Percentiles rank a stretch among this genome's conserved stretches.
Evolutionary conservation across 64 coral and sea anemone genomes (phyloP).

Genomic region (Pocillopora damicornis): DNA sequence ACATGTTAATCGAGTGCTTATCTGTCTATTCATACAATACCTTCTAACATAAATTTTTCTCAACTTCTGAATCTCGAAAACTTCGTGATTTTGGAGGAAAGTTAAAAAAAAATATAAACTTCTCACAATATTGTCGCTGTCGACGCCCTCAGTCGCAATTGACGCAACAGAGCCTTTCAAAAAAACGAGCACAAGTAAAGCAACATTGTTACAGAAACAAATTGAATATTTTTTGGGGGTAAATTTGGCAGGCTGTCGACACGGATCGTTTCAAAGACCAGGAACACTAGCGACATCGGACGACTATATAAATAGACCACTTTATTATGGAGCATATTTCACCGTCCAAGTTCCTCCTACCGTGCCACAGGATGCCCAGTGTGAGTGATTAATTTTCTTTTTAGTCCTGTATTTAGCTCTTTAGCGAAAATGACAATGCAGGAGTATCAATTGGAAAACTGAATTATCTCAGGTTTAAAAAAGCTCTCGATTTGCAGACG

Average conservation of each 20-base stretch:
- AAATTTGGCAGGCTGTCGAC: conserved; percentile 52
- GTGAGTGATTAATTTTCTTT: conserved; percentile 9
- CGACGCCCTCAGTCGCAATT: too few relatives aligned
- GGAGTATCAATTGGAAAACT: too few relatives aligned
- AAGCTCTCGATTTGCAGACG: too few relatives aligned
- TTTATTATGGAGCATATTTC: conserved; percentile 58
- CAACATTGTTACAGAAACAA: neutral
- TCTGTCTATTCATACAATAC: too few relatives aligned
- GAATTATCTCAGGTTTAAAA: too few relatives aligned
- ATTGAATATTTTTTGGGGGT: neutral
- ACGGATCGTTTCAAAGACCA: conserved; percentile 79
- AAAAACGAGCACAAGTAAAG: neutral
- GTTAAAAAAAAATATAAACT: too few relatives aligned
- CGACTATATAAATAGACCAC: conserved; percentile 66
- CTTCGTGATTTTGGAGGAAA: too few relatives aligned
- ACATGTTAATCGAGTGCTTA: too few relatives aligned
- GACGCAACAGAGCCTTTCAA: neutral
- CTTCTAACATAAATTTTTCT: too few relatives aligned
- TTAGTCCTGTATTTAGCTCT: neutral
- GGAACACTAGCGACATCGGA: conserved; percentile 45
- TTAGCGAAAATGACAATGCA: neutral
- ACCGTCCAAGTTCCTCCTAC: conserved; percentile 21
- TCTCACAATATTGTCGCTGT: too few relatives aligned
- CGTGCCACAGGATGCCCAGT: neutral
- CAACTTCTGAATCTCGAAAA: too few relatives aligned